Conservation (phyloP, 2,888 invertebrate genomes). For the Lepeophtheirus nordmannii region DNA sequence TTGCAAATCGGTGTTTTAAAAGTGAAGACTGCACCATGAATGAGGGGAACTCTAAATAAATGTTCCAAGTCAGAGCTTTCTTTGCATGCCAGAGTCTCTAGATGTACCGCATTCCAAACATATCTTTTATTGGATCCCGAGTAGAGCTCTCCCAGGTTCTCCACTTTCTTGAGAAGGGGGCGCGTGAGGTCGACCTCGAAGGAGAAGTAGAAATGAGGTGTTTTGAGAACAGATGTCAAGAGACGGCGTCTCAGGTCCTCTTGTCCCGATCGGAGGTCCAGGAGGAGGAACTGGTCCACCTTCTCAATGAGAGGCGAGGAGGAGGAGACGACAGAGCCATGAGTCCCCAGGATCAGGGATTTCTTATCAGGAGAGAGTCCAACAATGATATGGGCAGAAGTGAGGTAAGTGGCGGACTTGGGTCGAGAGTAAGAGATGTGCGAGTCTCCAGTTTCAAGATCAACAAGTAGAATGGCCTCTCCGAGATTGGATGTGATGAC, state of each 20-base stretch:
- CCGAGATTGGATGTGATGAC: background rate
- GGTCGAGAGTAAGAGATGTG: background rate
- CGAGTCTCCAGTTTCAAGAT: background rate
- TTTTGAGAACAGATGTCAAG: slow-evolving; percentile 62
- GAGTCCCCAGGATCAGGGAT: background rate
- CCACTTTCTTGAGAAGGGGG: slow-evolving; percentile 68
- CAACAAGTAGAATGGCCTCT: background rate
- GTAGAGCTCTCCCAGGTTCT: slow-evolving; percentile 59
- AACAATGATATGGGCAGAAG: background rate
- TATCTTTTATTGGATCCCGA: slow-evolving; percentile 72
- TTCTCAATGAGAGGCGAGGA: background rate
- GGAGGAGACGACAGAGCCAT: background rate
- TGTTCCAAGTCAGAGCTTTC: slow-evolving; percentile 47
- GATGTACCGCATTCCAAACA: slow-evolving; percentile 76
- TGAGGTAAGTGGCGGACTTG: background rate
- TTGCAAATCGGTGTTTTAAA: slow-evolving; percentile 64
- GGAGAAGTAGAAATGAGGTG: slow-evolving; percentile 81
- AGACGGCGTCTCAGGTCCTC: slow-evolving; percentile 34
- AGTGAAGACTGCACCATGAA: slow-evolving; percentile 75
- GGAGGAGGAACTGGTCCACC: background rate
- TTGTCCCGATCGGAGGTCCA: background rate
- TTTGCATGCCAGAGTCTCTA: slow-evolving; percentile 44
- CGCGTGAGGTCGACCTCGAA: slow-evolving; percentile 86
- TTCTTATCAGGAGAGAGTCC: background rate
- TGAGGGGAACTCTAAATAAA: slow-evolving; percentile 63